Evolutionary conservation across 2,113 vertebrate genomes (phyloP).

Genomic region (Etheostoma spectabile): DNA sequence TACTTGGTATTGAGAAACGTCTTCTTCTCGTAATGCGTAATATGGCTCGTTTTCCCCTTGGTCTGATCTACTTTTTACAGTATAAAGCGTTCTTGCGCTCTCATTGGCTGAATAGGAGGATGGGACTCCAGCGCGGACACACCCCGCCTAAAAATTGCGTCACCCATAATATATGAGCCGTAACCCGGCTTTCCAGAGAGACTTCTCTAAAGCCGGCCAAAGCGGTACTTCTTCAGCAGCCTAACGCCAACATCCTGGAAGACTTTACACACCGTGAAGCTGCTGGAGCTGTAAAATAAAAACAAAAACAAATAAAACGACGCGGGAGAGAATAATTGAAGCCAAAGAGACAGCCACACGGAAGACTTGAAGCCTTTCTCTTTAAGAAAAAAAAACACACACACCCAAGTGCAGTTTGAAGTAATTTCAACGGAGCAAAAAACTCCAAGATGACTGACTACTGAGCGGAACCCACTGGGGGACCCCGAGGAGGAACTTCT

Average conservation of each 20-base stretch:
- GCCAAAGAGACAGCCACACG: no score
- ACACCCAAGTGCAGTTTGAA: background rate
- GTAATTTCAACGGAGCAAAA: background rate
- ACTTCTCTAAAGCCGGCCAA: background rate
- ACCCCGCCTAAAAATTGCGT: constrained; percentile 37
- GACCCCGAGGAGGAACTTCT: constrained; percentile 18
- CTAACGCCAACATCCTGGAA: background rate
- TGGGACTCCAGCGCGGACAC: background rate
- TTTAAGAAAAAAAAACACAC: background rate
- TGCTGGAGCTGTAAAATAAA: background rate
- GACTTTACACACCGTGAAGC: background rate
- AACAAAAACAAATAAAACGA: background rate
- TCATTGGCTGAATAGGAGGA: constrained; percentile 40
- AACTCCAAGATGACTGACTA: constrained; percentile 8
- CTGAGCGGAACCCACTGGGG: constrained; percentile 27
- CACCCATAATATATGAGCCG: constrained; percentile 35
- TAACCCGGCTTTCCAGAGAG: background rate
- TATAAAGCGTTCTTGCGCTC: background rate
- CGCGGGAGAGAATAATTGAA: background rate
- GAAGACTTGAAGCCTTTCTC: background rate
- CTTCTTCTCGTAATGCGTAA: no score
- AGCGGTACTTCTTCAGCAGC: background rate
- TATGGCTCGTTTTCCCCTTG: no score
- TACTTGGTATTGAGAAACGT: no score
- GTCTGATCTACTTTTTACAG: no score